These are phyloP conservation scores for Iselma pallidipennis DNA, from an alignment of 2,888 invertebrate genomes.

Conservation along the genomic window DNA sequence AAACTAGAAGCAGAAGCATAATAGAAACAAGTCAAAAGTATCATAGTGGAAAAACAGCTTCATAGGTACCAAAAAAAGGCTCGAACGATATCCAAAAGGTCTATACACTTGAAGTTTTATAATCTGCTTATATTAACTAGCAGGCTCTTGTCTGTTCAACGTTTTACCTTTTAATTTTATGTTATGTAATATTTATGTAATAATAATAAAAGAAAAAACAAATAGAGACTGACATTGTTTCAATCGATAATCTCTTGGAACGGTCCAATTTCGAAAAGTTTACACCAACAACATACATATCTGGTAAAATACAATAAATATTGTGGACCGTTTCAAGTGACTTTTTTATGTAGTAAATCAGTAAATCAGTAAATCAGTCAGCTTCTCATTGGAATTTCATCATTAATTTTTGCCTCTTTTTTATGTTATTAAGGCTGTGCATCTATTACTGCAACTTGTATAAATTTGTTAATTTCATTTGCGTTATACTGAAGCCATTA, in stretches of 20 bases:
- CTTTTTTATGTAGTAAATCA: too few relatives aligned
- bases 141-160: slow-evolving; percentile 14
- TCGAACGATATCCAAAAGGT: too few relatives aligned
- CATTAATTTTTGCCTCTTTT: neutral
- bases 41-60: neutral
- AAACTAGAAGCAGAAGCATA: neutral
- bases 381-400: neutral
- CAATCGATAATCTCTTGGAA: neutral
- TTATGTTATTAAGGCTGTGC: neutral
- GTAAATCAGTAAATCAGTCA: too few relatives aligned
- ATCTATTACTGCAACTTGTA: too few relatives aligned
- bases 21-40: neutral
- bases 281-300: neutral
- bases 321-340: neutral
- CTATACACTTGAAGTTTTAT: too few relatives aligned
- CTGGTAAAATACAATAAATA: neutral
- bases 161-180: slow-evolving; percentile 2
- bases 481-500: too few relatives aligned
- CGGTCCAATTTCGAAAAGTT: neutral
- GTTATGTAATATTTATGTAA: slow-evolving; percentile 6
- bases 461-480: too few relatives aligned
- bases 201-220: neutral
- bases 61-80: neutral
- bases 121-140: slow-evolving; percentile 1
- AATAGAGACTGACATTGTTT: slow-evolving; percentile 18